Evolutionary conservation across 1,140 invertebrate species (phyloP), one percentile per base, ranked within the genome.

Genomic region (Solen grandis): DNA sequence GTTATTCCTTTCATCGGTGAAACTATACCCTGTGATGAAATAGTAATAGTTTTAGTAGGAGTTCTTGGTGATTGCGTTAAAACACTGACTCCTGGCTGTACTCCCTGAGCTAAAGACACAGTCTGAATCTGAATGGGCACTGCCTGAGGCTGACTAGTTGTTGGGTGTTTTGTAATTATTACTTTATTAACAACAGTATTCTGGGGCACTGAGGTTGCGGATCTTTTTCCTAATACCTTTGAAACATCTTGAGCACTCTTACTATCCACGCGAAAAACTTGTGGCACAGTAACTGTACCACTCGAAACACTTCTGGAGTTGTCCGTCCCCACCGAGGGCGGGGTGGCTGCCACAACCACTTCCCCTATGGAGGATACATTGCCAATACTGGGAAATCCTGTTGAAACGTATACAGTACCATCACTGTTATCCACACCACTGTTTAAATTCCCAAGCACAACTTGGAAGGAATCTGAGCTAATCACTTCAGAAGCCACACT

Each of bases 1-100:
- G 41, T 72, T 19, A 80, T 70, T 50, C 46, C 57, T 73, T 80
- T 80, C 14, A 31, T 82, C 14, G 89, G 88, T 10, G 90, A 90
- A 29, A 90, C 62, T 27, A 90, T 87, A 29, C 88, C 89, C 63
- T 88, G 87, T 89, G 95, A 95, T 74, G 94, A 94, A 59, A 95
- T 91, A 13, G 94, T 95, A 57, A 96, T 94, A 16, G 95, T 91
- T 93, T 96, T 96, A 50, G 94, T 94, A 14, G 94, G 94, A 82
- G 88, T 87, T 55, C 82, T 65, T 57, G 81, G 35, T 57, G 60
- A 55, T 35, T 81, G 76, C 41, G 79, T 62, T 41, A 84, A 19
- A 25, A 84, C 69, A 80, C 70, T 85, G 13, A 85, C 72, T 2
- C 74, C 77, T 50, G 52, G 83, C 19, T 65, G 62, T 16, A 54